Conservation (phyloP, 2,113 vertebrate genomes). For the Gambusia affinis region DNA sequence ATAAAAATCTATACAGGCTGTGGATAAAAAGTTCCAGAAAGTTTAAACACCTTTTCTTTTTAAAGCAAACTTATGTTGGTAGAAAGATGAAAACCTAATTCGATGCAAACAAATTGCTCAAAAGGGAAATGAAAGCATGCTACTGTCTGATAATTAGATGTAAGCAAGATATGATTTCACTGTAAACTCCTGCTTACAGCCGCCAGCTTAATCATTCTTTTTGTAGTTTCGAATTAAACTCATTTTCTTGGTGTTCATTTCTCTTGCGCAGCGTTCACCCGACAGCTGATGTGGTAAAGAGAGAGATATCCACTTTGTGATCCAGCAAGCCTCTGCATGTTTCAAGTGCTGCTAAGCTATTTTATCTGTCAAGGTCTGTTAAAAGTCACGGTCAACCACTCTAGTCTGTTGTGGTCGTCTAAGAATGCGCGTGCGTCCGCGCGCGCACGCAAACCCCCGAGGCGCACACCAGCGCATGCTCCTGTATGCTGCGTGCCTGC, state of each 20-base stretch:
- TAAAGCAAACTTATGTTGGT: not conserved
- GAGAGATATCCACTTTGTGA: slow-evolving; percentile 44
- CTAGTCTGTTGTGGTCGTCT: slow-evolving; percentile 17
- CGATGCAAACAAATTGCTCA: not conserved
- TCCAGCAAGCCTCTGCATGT: slow-evolving; percentile 37
- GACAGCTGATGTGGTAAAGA: slow-evolving; percentile 27
- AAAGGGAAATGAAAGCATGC: not conserved
- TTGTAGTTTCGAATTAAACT: not conserved
- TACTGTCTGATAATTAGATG: not conserved
- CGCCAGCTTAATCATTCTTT: not conserved
- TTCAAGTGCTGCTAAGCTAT: slow-evolving; percentile 50
- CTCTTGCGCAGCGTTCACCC: not conserved
- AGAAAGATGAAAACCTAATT: not conserved
- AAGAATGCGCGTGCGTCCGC: not conserved
- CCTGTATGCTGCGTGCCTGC: slow-evolving; percentile 7
- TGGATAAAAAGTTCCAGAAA: slow-evolving; percentile 8
- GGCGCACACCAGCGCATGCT: not conserved
- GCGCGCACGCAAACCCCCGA: slow-evolving; percentile 4
- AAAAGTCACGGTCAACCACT: slow-evolving; percentile 36
- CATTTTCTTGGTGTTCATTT: slow-evolving; percentile 1
- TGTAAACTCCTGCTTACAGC: not conserved
- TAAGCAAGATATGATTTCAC: not conserved
- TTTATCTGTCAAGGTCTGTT: slow-evolving; percentile 61
- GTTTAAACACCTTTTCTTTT: not conserved
- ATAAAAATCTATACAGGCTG: not conserved